A percentile compares a stretch with the other conserved stretches of the same genome.
Evolutionary conservation across 2,888 invertebrate genomes (phyloP).

Genomic region (Andricus curvator): DNA sequence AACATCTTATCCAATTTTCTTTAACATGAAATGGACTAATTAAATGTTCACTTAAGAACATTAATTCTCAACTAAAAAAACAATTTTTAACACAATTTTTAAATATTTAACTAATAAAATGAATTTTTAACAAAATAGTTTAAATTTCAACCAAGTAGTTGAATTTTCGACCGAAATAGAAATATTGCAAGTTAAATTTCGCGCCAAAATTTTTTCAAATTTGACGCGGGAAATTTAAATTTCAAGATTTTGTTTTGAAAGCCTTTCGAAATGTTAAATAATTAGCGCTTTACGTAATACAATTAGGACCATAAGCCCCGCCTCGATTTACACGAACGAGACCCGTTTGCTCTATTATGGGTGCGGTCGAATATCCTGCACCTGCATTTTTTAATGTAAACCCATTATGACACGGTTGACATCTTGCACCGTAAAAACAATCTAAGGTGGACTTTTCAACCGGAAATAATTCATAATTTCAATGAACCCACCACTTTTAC

Average conservation of each 20-base stretch:
- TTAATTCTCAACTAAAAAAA: no score
- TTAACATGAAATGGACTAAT: no score
- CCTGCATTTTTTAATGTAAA: slow-evolving; percentile 59
- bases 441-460: background rate
- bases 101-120: no score
- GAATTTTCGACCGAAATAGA: no score
- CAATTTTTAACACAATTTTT: no score
- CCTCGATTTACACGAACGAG: slow-evolving; percentile 31
- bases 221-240: no score
- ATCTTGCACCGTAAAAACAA: background rate
- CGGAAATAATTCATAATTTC: slow-evolving; percentile 9
- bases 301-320: slow-evolving; percentile 58
- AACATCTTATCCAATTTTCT: no score
- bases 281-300: slow-evolving; percentile 64
- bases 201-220: no score
- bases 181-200: no score
- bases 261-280: slow-evolving; percentile 43
- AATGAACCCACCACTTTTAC: background rate
- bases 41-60: no score
- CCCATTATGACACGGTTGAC: slow-evolving; percentile 45
- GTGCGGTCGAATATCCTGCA: slow-evolving; percentile 61
- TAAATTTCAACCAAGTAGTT: no score
- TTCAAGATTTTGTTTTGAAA: background rate
- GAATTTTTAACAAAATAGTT: no score
- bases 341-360: slow-evolving; percentile 45